phyloP scores from a whole-genome alignment of 2,888 invertebrate genomes.

The Andrena trimmerana region DNA sequence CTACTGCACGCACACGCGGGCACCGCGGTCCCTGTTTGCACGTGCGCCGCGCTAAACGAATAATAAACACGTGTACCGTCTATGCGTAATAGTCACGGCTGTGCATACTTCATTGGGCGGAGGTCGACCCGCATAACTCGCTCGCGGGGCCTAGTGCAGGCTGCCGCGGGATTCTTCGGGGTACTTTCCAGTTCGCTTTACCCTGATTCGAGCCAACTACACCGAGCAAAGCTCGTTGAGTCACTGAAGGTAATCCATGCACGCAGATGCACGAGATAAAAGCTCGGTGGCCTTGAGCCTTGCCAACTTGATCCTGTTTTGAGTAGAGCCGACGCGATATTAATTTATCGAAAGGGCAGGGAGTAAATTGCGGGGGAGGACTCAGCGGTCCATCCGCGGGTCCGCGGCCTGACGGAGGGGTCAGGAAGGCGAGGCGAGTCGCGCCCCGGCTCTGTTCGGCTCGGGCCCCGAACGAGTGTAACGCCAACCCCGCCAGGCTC shows the following conservation, averaged over 20 bases:
- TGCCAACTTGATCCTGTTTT: not conserved
- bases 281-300: too few relatives aligned
- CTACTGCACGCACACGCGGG: slow-evolving; percentile 20
- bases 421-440: slow-evolving; percentile 46
- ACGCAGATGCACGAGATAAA: too few relatives aligned
- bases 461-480: slow-evolving; percentile 53
- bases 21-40: not conserved
- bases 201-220: not conserved
- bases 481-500: slow-evolving; percentile 65
- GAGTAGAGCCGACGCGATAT: not conserved
- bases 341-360: slow-evolving; percentile 7
- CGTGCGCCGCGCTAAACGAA: slow-evolving; percentile 45
- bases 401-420: slow-evolving; percentile 8
- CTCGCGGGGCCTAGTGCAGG: not conserved
- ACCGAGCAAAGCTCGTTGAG: too few relatives aligned
- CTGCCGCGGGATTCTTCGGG: not conserved
- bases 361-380: slow-evolving; percentile 14
- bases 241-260: too few relatives aligned
- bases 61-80: slow-evolving; percentile 58
- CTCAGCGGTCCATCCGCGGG: slow-evolving; percentile 23
- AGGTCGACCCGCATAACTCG: slow-evolving; percentile 2
- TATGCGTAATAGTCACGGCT: slow-evolving; percentile 53
- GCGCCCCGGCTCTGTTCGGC: slow-evolving; percentile 57
- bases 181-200: not conserved
- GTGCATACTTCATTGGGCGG: not conserved